Evolutionary conservation across 1,140 invertebrate genomes (phyloP).

Genomic region (Eufriesea mexicana): DNA sequence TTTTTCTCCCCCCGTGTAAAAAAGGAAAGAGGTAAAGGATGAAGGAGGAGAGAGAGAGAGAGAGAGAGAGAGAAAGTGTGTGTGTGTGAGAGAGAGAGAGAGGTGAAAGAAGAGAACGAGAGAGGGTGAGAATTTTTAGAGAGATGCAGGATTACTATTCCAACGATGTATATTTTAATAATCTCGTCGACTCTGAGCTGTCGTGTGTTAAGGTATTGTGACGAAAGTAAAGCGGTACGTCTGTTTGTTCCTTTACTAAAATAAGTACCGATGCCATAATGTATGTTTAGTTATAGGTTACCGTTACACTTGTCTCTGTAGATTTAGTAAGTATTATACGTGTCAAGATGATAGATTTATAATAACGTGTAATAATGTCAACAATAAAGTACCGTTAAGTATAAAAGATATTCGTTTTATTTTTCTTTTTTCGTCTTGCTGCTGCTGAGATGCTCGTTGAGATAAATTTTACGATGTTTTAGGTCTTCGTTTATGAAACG

Average conservation of each 20-base stretch:
- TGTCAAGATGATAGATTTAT: conserved; percentile 79
- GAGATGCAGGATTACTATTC: conserved; percentile 23
- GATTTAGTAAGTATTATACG: conserved; percentile 71
- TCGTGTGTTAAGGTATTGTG: conserved; percentile 47
- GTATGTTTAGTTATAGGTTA: conserved; percentile 69
- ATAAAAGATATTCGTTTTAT: conserved; percentile 37
- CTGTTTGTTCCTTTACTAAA: conserved; percentile 65
- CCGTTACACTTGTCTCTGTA: conserved; percentile 64
- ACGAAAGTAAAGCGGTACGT: conserved; percentile 51
- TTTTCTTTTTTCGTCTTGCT: background rate
- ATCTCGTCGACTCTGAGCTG: conserved; percentile 34
- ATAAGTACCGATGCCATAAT: conserved; percentile 59
- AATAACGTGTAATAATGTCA: conserved; percentile 70
- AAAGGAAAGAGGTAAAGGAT: background rate
- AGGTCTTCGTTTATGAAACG: too few species aligned
- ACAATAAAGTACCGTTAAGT: conserved; percentile 77
- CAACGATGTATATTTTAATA: conserved; percentile 56
- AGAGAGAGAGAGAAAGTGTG: too few species aligned
- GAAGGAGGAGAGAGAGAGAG: background rate
- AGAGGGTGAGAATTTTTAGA: background rate
- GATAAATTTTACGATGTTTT: too few species aligned
- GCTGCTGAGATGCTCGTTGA: too few species aligned
- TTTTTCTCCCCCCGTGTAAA: background rate
- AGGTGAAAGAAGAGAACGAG: background rate
- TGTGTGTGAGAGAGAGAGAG: background rate